Evolutionary conservation across 2,888 invertebrate genomes (phyloP).

Genomic region (Limnephilus rhombicus): DNA sequence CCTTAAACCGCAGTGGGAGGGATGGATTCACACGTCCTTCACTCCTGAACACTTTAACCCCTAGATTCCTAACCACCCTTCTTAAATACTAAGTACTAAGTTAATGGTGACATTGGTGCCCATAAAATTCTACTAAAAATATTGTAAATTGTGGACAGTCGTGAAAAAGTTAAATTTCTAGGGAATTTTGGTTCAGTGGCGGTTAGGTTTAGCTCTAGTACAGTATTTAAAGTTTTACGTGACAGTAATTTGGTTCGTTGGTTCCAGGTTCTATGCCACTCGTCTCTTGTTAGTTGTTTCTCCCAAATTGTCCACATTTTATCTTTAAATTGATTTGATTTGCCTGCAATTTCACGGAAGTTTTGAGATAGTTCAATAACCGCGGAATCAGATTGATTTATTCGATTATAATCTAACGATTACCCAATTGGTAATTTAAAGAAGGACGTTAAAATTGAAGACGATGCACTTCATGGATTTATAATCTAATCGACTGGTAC

Average conservation of each 20-base stretch:
- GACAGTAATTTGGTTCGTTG: not conserved
- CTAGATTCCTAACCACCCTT: too few species aligned
- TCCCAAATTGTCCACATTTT: not conserved
- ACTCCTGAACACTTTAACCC: too few species aligned
- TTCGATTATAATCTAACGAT: not conserved
- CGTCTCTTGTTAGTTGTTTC: slow-evolving; percentile 5
- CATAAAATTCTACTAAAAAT: too few species aligned
- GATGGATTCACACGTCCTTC: too few species aligned
- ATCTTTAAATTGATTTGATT: not conserved
- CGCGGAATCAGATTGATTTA: not conserved
- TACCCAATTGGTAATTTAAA: too few species aligned
- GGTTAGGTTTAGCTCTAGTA: not conserved
- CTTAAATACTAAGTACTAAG: too few species aligned
- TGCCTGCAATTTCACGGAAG: not conserved
- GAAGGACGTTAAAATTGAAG: too few species aligned
- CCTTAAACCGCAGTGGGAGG: too few species aligned
- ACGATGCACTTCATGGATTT: too few species aligned
- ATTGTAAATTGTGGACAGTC: too few species aligned
- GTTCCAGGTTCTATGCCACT: not conserved
- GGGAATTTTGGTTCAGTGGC: not conserved
- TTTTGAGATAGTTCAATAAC: not conserved
- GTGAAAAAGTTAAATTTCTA: not conserved
- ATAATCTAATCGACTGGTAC: too few species aligned
- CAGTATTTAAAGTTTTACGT: not conserved
- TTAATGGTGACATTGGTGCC: too few species aligned